phyloP scores from a whole-genome alignment of 2,888 invertebrate genomes.

The Diadegma fenestrale region DNA sequence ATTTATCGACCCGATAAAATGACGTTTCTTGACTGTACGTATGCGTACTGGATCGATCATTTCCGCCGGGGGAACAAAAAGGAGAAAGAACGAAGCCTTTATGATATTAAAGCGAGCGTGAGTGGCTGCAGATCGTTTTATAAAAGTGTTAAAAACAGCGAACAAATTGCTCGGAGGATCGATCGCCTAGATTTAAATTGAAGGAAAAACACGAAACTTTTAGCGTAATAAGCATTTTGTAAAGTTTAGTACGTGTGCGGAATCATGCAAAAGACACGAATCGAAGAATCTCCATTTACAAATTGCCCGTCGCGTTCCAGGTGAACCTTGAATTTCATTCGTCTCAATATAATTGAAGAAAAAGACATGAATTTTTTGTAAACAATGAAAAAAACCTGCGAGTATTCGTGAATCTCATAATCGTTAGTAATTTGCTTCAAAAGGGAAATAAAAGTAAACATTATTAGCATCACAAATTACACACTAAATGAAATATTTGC shows the following conservation, averaged over 20 bases:
- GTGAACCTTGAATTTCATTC: constrained; percentile 30
- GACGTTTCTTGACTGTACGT: constrained; percentile 18
- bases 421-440: constrained; percentile 33
- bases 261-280: neutral
- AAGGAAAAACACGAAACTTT: neutral
- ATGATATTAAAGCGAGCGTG: constrained; percentile 24
- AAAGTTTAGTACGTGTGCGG: constrained; percentile 21
- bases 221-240: constrained; percentile 57
- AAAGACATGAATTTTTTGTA: neutral
- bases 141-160: constrained; percentile 13
- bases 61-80: neutral
- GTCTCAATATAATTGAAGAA: neutral
- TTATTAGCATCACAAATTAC: constrained; percentile 2
- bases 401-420: constrained; percentile 53
- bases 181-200: constrained; percentile 25
- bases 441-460: neutral
- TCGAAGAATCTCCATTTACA: constrained; percentile 30
- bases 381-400: constrained; percentile 33
- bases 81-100: neutral
- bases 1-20: constrained; percentile 44
- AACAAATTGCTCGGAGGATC: constrained; percentile 22
- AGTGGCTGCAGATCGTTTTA: constrained; percentile 7
- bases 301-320: constrained; percentile 23
- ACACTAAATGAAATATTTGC: constrained; percentile 17
- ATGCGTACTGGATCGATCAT: constrained; percentile 42